Evolutionary conservation across 2,888 invertebrate species (phyloP).

Genomic region (Platerodrilus igneus): DNA sequence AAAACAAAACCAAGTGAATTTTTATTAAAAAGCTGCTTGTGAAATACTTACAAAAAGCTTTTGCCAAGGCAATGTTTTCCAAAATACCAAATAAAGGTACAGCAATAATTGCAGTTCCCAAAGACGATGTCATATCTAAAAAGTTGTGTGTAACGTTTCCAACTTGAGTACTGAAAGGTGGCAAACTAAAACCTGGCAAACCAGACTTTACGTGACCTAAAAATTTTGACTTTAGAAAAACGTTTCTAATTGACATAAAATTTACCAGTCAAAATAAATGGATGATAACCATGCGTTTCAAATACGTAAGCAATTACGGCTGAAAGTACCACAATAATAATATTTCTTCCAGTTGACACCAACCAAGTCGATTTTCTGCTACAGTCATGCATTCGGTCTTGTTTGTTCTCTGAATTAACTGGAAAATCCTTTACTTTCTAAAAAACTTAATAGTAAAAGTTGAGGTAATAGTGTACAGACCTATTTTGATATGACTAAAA

Average conservation of each 20-base stretch:
- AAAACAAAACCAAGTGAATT: not conserved
- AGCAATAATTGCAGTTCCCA: slow-evolving; percentile 63
- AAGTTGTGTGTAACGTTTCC: slow-evolving; percentile 54
- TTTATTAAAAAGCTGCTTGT: not conserved
- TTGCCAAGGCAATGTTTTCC: slow-evolving; percentile 68
- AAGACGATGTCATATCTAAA: slow-evolving; percentile 54
- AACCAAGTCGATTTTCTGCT: slow-evolving; percentile 63
- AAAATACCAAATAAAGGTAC: slow-evolving; percentile 64
- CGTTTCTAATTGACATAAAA: not conserved
- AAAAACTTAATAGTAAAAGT: slow-evolving; percentile 27
- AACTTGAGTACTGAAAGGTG: slow-evolving; percentile 62
- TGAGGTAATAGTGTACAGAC: no score
- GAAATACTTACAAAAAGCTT: slow-evolving; percentile 54
- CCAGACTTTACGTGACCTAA: slow-evolving; percentile 65
- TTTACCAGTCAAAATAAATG: slow-evolving; percentile 63
- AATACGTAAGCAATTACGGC: slow-evolving; percentile 63
- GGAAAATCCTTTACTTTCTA: slow-evolving; percentile 70
- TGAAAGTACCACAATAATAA: slow-evolving; percentile 68
- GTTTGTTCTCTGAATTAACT: slow-evolving; percentile 46
- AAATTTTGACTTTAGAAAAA: no score
- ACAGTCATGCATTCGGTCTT: slow-evolving; percentile 49
- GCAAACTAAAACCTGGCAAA: slow-evolving; percentile 58
- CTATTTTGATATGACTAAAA: no score
- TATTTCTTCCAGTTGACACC: slow-evolving; percentile 70
- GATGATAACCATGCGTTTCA: slow-evolving; percentile 54